Percentiles rank a stretch among this genome's conserved stretches.
Evolutionary conservation across 2,797 vertebrate species (phyloP).

Genomic region (Onychomys leucogaster): DNA sequence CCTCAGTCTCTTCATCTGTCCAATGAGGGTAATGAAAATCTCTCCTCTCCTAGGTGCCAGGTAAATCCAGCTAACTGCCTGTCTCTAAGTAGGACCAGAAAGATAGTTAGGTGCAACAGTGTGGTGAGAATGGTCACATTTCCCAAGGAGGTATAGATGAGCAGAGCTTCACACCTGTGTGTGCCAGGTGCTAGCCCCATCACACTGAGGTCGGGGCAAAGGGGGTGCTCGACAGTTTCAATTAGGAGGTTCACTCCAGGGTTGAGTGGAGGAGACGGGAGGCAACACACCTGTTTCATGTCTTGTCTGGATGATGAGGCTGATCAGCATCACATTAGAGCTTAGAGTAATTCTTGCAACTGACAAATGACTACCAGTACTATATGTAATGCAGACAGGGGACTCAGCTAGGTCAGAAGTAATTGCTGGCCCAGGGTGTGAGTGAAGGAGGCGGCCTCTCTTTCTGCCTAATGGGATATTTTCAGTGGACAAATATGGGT

Average conservation of each 20-base stretch:
- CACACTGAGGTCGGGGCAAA: not conserved
- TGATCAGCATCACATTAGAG: not conserved
- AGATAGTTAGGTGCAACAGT: not conserved
- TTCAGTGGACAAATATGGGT: not conserved
- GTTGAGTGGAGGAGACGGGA: not conserved
- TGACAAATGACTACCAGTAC: not conserved
- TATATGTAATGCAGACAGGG: conserved; percentile 47
- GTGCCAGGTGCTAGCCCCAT: not conserved
- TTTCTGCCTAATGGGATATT: not conserved
- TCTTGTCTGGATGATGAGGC: not conserved
- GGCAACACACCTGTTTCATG: not conserved
- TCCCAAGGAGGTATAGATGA: not conserved
- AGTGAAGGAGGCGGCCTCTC: not conserved
- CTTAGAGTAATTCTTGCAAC: not conserved
- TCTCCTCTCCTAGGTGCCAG: not conserved
- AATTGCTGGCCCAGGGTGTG: not conserved
- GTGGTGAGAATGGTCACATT: not conserved
- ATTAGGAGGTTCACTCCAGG: not conserved
- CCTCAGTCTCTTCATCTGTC: not conserved
- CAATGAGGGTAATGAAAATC: not conserved
- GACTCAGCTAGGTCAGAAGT: not conserved
- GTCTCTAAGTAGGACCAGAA: not conserved
- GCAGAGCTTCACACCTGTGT: not conserved
- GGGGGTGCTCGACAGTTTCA: conserved; percentile 4
- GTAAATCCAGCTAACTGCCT: not conserved